Conservation (phyloP, 2,888 invertebrate species). For the Prosapia bicincta region DNA sequence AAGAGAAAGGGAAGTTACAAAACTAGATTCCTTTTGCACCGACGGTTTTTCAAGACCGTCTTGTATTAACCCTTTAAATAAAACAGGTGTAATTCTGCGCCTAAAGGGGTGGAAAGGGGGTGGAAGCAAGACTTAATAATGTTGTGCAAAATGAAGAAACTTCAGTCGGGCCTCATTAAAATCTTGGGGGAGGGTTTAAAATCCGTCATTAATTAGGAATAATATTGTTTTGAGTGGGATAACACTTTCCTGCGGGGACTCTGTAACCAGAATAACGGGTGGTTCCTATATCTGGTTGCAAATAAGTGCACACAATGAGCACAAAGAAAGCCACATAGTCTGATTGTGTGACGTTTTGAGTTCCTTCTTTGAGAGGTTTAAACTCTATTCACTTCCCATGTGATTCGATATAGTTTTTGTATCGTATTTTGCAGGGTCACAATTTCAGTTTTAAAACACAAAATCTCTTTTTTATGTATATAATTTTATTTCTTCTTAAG, state of each 20-base stretch:
- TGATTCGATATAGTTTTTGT: too few relatives aligned
- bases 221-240: conserved; percentile 32
- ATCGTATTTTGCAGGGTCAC: too few relatives aligned
- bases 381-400: too few relatives aligned
- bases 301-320: too few relatives aligned
- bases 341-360: too few relatives aligned
- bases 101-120: conserved; percentile 11
- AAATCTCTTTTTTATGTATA: too few relatives aligned
- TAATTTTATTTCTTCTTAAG: too few relatives aligned
- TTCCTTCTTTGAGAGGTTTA: too few relatives aligned
- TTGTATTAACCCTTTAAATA: conserved; percentile 46
- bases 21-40: conserved; percentile 19
- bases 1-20: not conserved
- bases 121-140: conserved; percentile 4
- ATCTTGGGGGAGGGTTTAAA: conserved; percentile 15
- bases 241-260: not conserved
- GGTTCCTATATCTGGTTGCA: too few relatives aligned
- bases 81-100: conserved; percentile 45
- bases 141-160: conserved; percentile 18
- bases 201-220: conserved; percentile 35
- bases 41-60: conserved; percentile 26
- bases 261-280: too few relatives aligned
- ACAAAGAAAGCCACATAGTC: too few relatives aligned
- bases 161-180: conserved; percentile 23
- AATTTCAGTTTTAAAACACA: too few relatives aligned